phyloP scores from a whole-genome alignment of 1,140 invertebrate genomes.

The Lepidostoma basale region DNA sequence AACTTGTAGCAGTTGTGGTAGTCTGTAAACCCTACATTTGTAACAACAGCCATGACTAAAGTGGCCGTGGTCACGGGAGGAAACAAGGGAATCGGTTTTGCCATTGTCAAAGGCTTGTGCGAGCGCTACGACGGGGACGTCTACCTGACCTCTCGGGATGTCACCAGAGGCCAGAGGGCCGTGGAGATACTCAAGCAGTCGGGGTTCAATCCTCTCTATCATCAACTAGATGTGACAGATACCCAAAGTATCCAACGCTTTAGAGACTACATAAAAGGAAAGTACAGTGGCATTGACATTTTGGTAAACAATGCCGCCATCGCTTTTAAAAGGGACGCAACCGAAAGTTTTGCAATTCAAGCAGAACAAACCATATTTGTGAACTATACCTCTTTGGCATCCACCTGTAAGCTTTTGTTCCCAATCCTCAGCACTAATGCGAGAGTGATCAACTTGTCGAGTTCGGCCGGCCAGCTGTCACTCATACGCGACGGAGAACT shows the following conservation, averaged over 20 bases:
- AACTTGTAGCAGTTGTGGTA: no score
- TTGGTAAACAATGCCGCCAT: slow-evolving; percentile 87
- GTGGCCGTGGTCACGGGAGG: slow-evolving; percentile 68
- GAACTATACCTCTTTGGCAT: slow-evolving; percentile 71
- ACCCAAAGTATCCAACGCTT: slow-evolving; percentile 65
- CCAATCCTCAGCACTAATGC: slow-evolving; percentile 71
- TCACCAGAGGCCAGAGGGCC: slow-evolving; percentile 62
- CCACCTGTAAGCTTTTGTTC: slow-evolving; percentile 70
- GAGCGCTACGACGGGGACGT: slow-evolving; percentile 66
- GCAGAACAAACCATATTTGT: slow-evolving; percentile 71
- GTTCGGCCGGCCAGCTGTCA: slow-evolving; percentile 66
- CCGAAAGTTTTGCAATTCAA: slow-evolving; percentile 69
- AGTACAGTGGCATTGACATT: slow-evolving; percentile 77
- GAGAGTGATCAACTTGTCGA: slow-evolving; percentile 77
- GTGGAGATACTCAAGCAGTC: slow-evolving; percentile 62
- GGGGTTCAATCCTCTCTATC: slow-evolving; percentile 64
- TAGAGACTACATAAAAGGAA: slow-evolving; percentile 65
- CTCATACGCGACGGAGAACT: slow-evolving; percentile 62
- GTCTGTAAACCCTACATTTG: no score
- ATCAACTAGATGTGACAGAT: slow-evolving; percentile 72
- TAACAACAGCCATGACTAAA: slow-evolving; percentile 33
- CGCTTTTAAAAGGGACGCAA: slow-evolving; percentile 66
- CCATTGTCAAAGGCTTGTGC: slow-evolving; percentile 70
- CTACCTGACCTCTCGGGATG: slow-evolving; percentile 68
- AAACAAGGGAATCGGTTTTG: slow-evolving; percentile 80